A percentile compares a stretch with the other conserved stretches of the same genome.
phyloP scores from a whole-genome alignment of 2,113 vertebrate species.

The Camelus bactrianus region DNA sequence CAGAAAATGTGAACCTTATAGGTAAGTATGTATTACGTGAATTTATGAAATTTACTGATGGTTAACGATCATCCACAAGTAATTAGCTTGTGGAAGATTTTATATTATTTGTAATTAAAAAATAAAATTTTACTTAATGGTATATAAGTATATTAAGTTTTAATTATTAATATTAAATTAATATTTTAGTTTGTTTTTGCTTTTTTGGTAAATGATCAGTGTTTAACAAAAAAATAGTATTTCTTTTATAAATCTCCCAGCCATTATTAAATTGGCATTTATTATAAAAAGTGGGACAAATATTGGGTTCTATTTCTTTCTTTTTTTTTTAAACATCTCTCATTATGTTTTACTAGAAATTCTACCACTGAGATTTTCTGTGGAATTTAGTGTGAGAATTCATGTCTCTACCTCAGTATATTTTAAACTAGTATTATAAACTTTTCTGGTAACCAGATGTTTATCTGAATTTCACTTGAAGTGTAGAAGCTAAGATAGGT shows the following conservation, averaged over 20 bases:
- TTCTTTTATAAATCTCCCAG: not conserved
- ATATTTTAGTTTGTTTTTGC: not conserved
- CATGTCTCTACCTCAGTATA: not conserved
- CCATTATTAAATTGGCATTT: not conserved
- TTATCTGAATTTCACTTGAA: not conserved
- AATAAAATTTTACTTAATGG: constrained; percentile 31
- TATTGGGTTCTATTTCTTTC: not conserved
- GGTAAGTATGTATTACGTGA: not conserved
- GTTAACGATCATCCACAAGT: not conserved
- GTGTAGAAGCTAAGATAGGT: not conserved
- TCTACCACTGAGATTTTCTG: not conserved
- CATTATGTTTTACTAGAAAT: not conserved
- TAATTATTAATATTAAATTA: no score
- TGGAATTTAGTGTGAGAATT: not conserved
- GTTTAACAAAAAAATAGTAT: not conserved
- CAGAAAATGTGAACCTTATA: constrained; percentile 2
- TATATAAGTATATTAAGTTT: not conserved
- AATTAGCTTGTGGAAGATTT: constrained; percentile 16
- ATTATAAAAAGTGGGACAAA: not conserved
- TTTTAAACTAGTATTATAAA: not conserved
- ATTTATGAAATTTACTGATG: constrained; percentile 46
- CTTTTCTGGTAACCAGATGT: not conserved
- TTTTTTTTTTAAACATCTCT: not conserved
- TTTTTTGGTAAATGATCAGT: not conserved
- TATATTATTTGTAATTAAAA: constrained; percentile 56